Conservation (phyloP, 2,113 vertebrate species). For the Xenopus borealis region DNA sequence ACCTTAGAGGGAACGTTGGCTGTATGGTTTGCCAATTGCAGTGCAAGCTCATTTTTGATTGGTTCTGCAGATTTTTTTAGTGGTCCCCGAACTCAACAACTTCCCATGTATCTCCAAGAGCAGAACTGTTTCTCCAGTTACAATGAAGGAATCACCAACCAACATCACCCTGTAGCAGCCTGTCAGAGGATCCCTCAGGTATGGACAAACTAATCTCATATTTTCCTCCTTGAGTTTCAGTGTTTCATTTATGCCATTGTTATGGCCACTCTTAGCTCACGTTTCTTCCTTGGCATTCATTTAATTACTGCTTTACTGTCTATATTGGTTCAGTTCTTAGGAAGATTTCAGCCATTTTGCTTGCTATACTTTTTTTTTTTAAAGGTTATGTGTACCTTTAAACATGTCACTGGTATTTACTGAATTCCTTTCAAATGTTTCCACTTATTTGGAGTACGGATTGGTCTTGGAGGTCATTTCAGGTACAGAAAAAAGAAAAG, state of each 20-base stretch:
- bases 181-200: slow-evolving; percentile 22
- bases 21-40: neutral
- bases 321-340: no score
- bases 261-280: neutral
- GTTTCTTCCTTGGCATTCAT: neutral
- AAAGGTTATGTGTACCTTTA: no score
- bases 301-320: no score
- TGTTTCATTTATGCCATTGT: no score
- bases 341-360: no score
- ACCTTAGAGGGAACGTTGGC: neutral
- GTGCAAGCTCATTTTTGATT: neutral
- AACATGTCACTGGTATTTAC: no score
- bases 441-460: no score
- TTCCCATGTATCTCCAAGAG: slow-evolving; percentile 8
- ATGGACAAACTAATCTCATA: neutral
- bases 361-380: no score
- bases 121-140: slow-evolving; percentile 9
- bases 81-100: slow-evolving; percentile 20
- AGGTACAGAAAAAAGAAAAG: no score
- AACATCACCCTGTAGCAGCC: neutral
- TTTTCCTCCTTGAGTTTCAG: neutral
- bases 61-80: slow-evolving; percentile 25
- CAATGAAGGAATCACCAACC: slow-evolving; percentile 18
- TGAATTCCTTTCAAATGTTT: no score
- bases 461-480: no score